Evolutionary conservation across 2,888 invertebrate species (phyloP).

Genomic region (Drosophila nr. perissopoda): DNA sequence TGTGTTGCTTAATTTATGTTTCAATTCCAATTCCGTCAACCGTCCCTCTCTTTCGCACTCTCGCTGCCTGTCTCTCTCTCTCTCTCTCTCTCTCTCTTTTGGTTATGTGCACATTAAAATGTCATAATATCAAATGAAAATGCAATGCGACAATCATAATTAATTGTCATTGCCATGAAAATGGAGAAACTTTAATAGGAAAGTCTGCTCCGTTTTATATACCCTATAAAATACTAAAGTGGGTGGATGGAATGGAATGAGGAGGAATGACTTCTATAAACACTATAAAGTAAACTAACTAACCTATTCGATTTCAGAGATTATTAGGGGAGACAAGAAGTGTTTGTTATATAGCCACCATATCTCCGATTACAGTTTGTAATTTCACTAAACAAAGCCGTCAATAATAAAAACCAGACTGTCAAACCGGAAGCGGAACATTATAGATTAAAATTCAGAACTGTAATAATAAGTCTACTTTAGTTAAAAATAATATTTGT

Average conservation of each 20-base stretch:
- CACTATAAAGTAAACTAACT: background rate
- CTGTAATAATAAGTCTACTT: no score
- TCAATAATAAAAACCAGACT: background rate
- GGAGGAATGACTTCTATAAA: no score
- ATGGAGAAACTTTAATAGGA: constrained; percentile 2
- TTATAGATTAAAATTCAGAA: background rate
- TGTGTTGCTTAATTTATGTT: constrained; percentile 77
- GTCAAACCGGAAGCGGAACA: background rate
- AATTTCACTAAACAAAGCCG: background rate
- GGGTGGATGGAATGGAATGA: background rate
- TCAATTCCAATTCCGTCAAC: constrained; percentile 58
- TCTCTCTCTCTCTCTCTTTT: background rate
- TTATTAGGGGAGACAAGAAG: background rate
- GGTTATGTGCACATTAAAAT: constrained; percentile 63
- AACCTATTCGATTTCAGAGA: background rate
- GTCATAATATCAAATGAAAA: constrained; percentile 76
- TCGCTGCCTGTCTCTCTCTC: background rate
- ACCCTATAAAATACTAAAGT: constrained; percentile 16
- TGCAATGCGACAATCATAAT: constrained; percentile 66
- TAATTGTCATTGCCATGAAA: constrained; percentile 52
- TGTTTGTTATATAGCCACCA: background rate
- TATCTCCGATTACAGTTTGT: no score
- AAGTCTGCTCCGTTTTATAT: constrained; percentile 12
- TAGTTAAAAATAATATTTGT: no score
- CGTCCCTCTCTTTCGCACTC: background rate